Evolutionary conservation across 2,888 invertebrate species (phyloP), one percentile per base, ranked within the genome.

Genomic region (Athetis lepigone): DNA sequence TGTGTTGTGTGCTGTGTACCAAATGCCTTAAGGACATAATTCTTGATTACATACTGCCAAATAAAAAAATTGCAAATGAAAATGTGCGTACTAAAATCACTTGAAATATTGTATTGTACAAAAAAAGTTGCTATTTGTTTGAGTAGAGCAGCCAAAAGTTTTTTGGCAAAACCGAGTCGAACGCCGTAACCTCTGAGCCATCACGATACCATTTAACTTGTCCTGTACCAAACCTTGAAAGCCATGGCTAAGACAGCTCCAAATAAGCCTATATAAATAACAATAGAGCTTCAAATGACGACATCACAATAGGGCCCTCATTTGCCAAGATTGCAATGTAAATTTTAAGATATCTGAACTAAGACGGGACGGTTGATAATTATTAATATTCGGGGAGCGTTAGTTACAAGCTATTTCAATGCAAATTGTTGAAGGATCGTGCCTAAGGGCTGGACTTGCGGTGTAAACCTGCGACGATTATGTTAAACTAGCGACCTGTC

Each of bases 331-430:
- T 62, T 75, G 50, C 51, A 54, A 55, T 75, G 63, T 59, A 67
- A 67, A 76, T 63, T 60, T 57, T 58, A 55, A 57, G 60, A 68
- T 61, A 52, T 65, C 46, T 52, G 66, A 46, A 65, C 74, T 60
- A 55, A 77, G 69, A 60, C 61, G 43, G 51, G 59, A 27, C 4
- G 70, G 57, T 49, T 50, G 68, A 59, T 75, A 57, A 75, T 75
- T 72, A 77, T 64, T 78, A 72, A 80, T 80, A 77, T 75, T 75
- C 71, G 51, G 25, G 58, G 49, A 37, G 52, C 56, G 72, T 58
- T 77, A 68, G 65, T 80, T 75, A 78, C 57, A 37, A 60, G 29
- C 75, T 69, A 79, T 79, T 79, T 79, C 66, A 60, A 79, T 79
- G 81, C 66, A 79, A 79, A 79, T 79, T 79, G 68, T 56, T 46